Evolutionary conservation across 1,140 invertebrate genomes (phyloP), one percentile per base, ranked within the genome.

Genomic region (Nebria ingens): DNA sequence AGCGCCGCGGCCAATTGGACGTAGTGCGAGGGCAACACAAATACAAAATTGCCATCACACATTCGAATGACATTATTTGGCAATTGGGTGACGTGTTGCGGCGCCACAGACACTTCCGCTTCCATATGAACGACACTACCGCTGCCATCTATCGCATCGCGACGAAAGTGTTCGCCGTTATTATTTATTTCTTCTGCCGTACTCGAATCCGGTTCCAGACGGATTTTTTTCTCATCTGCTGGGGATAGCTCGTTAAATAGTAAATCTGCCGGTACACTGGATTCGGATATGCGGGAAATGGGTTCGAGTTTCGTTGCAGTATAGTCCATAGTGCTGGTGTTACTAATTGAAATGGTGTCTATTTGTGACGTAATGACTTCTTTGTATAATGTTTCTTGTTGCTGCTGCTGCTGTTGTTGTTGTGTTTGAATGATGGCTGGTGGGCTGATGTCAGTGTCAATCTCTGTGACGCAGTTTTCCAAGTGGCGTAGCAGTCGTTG

Each of bases 401-500:
- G 62, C 55, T 19, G 61, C 56, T 52, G 60, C 53, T 56, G 65
- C 60, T 9, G 59, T 53, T 3, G 50, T 12, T 34, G 53, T 4
- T 13, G 53, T 42, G 29, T 6, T 53, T 21, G n/a, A 53, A 54
- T 21, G 29, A 34, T 22, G 21, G 20, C 22, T 25, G 19, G 19
- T 50, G 80, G 79, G 56, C 79, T 77, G 20, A 84, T 71, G 62
- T 85, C 82, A 21, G 82, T 67, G 63, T 85, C 83, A 17, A 87
- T 76, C 62, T 86, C 84, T 0, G 79, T 76, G 13, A 86, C 76
- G 65, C 85, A 87, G 59, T 78, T 79, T 61, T 86, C 82, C 58
- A 89, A 65, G 63, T 89, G 86, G 2, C 82, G 73, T 1, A 87
- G 64, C 6, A 89, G 70, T 15, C 84, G 75, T 55, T 86, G 81